These are phyloP conservation scores for Anneissia japonica DNA, from an alignment of 35 echinoderm and acorn worm genomes.

Conservation along the genomic window DNA sequence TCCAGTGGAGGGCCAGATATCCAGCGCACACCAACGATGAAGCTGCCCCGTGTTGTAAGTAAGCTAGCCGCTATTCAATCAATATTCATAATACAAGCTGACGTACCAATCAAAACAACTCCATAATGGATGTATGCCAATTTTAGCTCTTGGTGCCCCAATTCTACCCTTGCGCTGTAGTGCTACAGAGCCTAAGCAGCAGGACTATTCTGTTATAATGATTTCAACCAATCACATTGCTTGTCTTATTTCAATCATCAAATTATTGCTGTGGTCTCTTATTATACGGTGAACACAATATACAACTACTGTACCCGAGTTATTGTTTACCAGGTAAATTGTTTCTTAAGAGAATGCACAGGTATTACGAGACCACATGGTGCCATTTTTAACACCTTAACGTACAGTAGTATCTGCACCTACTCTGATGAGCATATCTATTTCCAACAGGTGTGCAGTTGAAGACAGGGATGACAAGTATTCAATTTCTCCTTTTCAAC, in stretches of 20 bases:
- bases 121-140: background rate
- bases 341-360: background rate
- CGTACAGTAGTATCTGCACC: background rate
- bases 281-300: background rate
- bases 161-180: background rate
- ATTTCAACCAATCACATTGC: background rate
- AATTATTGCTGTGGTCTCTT: background rate
- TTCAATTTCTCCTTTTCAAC: background rate
- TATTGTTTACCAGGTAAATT: background rate
- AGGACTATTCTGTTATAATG: background rate
- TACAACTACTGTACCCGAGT: background rate
- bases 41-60: background rate
- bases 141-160: background rate
- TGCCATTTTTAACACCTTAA: background rate
- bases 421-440: background rate
- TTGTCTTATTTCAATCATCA: no score
- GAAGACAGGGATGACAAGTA: background rate
- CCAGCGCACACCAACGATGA: background rate
- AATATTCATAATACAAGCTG: background rate
- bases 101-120: background rate
- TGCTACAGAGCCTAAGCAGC: background rate
- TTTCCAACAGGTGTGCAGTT: background rate
- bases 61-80: background rate
- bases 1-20: background rate
- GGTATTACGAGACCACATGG: background rate